A percentile compares a stretch with the other conserved stretches of the same genome.
phyloP scores from a whole-genome alignment of 1,140 invertebrate genomes.

The Colletes latitarsis region DNA sequence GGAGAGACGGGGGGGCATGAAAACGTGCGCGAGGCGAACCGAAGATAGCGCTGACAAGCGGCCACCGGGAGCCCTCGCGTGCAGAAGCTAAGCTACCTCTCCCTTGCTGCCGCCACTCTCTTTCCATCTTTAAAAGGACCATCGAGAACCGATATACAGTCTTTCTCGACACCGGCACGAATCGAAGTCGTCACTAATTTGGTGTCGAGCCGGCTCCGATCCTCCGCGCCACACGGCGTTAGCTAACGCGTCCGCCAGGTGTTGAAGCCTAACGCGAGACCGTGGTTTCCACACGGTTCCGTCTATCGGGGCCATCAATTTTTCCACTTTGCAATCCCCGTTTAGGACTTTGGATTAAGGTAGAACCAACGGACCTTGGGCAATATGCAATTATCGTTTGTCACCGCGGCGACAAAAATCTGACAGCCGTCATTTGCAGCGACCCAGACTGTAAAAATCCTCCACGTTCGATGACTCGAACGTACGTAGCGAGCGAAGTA shows the following conservation, averaged over 20 bases:
- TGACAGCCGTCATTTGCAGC: too few species aligned
- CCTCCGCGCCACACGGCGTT: conserved; percentile 8
- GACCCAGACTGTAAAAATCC: too few species aligned
- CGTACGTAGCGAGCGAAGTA: too few species aligned
- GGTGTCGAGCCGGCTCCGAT: conserved; percentile 32
- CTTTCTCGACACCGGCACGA: conserved; percentile 40
- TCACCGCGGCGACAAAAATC: too few species aligned
- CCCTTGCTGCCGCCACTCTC: conserved; percentile 9
- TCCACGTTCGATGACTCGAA: too few species aligned
- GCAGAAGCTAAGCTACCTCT: conserved; percentile 52
- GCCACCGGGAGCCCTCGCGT: conserved; percentile 72
- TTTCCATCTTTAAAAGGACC: conserved; percentile 38
- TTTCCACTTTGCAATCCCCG: too few species aligned
- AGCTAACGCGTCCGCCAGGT: neutral
- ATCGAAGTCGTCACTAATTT: conserved; percentile 58
- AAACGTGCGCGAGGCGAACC: conserved; percentile 62
- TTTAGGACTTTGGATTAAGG: too few species aligned
- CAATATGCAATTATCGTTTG: too few species aligned
- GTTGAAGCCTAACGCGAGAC: neutral
- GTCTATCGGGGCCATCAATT: too few species aligned
- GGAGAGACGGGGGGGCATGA: conserved; percentile 33
- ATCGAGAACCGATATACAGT: conserved; percentile 26
- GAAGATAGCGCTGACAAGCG: conserved; percentile 73
- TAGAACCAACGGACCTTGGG: too few species aligned
- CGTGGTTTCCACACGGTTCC: neutral